phyloP scores from a whole-genome alignment of 1,140 invertebrate species.

The Drosophila kurseongensis region DNA sequence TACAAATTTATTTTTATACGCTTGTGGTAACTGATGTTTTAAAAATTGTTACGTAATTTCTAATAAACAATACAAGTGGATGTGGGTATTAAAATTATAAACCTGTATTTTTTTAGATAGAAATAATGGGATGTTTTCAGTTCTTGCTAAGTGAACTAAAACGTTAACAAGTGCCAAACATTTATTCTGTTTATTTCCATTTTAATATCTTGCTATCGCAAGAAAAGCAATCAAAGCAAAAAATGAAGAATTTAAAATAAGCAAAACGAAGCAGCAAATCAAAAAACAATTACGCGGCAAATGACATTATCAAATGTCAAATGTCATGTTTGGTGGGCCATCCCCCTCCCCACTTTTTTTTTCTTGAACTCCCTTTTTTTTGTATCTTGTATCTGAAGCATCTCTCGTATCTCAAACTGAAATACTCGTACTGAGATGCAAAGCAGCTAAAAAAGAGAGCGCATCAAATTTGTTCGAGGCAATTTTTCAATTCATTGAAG shows the following conservation, averaged over 20 bases:
- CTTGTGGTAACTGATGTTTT: background rate
- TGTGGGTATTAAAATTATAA: background rate
- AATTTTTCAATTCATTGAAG: conserved; percentile 83
- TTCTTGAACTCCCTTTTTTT: conserved; percentile 7
- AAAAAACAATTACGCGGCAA: conserved; percentile 83
- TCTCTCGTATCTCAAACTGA: conserved; percentile 23
- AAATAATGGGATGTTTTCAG: too few species aligned
- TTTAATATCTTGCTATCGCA: background rate
- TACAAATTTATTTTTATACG: background rate
- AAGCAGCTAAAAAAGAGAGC: conserved; percentile 54
- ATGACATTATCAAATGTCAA: conserved; percentile 83
- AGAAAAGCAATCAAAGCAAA: conserved; percentile 17
- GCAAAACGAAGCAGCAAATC: conserved; percentile 67
- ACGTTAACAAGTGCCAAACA: background rate
- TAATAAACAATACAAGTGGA: background rate
- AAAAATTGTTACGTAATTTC: background rate
- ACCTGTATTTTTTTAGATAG: too few species aligned
- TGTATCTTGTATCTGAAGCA: conserved; percentile 8
- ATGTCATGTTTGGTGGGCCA: conserved; percentile 71
- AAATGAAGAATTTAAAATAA: conserved; percentile 24
- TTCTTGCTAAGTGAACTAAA: too few species aligned
- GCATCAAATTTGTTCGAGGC: conserved; percentile 79
- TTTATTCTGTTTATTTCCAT: background rate
- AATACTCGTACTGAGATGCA: conserved; percentile 56
- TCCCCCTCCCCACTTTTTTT: background rate